Base-by-base conservation (phyloP, 2,888 invertebrate species). In the Tenthredo amoena region DNA sequence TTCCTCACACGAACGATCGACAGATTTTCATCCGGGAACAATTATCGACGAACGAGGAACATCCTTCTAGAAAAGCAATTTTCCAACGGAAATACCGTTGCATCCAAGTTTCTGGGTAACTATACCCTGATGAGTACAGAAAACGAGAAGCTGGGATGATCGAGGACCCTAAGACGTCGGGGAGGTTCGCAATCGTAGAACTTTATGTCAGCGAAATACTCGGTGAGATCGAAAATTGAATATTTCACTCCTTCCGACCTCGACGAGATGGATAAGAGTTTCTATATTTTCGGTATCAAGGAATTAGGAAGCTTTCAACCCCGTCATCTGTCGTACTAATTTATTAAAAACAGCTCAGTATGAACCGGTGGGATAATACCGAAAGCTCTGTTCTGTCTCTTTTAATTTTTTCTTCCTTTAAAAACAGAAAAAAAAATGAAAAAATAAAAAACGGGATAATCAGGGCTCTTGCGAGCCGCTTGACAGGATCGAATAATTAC, bases 401-500 rank as follows among this genome's bases (percentile, higher is more conserved):
- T 68, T 34, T 3, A 34, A 6, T 12, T 71, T 71, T 37, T n/a
- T 34, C 37, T 18, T 1, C 15, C 37, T 12, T 12, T 9, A 2
- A 26, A 34, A 34, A 12, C 5, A 34, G n/a, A 15, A 34, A 34
- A 15, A 18, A 34, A n/a, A n/a, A n/a, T n/a, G n/a, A 26, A 31
- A 34, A 12, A 15, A 34, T 37, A 15, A 34, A 34, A 15, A 18
- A 34, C 6, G 15, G 9, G 1, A 10, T 18, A 37, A 12, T n/a
- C 37, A n/a, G 10, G 34, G 37, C 21, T 15, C n/a, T 37, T 18
- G 50, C 12, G 77, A 77, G 34, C 26, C 34, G 77, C 77, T 55
- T 55, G 7, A 31, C 34, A 76, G 76, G 21, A 76, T 77, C 77
- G 47, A 34, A 77, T 55, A 77, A 77, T 77, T 47, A 77, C 77